phyloP scores from a whole-genome alignment of 2,797 vertebrate genomes.

The Phyllotis vaccarum region DNA sequence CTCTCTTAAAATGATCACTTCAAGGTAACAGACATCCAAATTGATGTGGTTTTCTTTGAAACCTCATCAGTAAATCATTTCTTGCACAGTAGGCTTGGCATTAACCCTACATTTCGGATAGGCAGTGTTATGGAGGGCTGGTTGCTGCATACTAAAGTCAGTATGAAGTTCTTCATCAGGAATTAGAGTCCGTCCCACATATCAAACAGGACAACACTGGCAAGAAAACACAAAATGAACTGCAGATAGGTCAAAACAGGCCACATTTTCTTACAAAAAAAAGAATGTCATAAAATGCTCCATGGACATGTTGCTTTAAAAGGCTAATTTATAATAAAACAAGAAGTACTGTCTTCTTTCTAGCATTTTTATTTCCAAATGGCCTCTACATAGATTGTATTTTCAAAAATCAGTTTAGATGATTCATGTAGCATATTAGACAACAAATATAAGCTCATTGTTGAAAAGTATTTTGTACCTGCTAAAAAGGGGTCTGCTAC shows the following conservation, averaged over 20 bases:
- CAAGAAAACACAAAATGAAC: conserved; percentile 81
- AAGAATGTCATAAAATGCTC: conserved; percentile 48
- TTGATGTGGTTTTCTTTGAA: conserved; percentile 82
- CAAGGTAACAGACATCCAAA: conserved; percentile 82
- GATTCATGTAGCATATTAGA: conserved; percentile 50
- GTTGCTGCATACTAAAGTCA: conserved; percentile 81
- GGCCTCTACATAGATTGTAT: conserved; percentile 29
- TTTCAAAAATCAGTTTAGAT: conserved; percentile 57
- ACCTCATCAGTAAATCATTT: conserved; percentile 84
- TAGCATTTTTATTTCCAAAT: conserved; percentile 54
- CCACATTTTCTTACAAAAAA: conserved; percentile 63
- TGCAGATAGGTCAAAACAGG: conserved; percentile 79
- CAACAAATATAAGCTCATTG: conserved; percentile 55
- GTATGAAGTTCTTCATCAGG: conserved; percentile 82
- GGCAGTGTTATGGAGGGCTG: conserved; percentile 79
- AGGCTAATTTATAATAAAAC: conserved; percentile 42
- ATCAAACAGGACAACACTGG: conserved; percentile 84
- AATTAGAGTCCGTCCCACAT: conserved; percentile 82
- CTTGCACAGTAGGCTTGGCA: conserved; percentile 80
- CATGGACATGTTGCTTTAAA: conserved; percentile 38
- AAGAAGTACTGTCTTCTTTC: conserved; percentile 53
- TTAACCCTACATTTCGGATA: conserved; percentile 82
- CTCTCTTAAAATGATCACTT: conserved; percentile 81
- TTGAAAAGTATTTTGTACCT: conserved; percentile 60
- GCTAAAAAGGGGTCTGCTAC: conserved; percentile 44